phyloP scores from a whole-genome alignment of 2,888 invertebrate genomes.

The Schizotus pectinicornis region DNA sequence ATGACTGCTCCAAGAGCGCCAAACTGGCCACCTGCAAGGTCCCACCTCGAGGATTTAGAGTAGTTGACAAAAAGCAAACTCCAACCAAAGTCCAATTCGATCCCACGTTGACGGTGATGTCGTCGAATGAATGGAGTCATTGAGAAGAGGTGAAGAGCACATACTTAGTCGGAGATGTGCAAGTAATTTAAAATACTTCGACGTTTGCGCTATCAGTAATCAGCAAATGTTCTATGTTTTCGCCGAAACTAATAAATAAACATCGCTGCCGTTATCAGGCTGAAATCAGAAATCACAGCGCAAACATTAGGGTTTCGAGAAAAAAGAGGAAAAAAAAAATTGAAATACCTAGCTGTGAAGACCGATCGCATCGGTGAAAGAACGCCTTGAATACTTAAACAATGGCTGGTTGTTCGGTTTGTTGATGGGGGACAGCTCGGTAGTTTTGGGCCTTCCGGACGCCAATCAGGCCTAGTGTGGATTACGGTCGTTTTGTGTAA shows the following conservation, averaged over 20 bases:
- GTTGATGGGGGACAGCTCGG: conserved; percentile 9
- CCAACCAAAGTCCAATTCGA: background rate
- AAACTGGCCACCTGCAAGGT: no score
- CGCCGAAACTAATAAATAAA: conserved; percentile 16
- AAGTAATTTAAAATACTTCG: no score
- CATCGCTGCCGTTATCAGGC: conserved; percentile 6
- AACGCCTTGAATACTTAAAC: conserved; percentile 17
- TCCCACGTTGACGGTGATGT: background rate
- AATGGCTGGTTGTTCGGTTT: conserved; percentile 12
- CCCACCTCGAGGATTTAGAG: no score
- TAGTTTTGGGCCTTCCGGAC: conserved; percentile 18
- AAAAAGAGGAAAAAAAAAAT: conserved; percentile 1
- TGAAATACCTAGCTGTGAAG: background rate
- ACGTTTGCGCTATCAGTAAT: conserved; percentile 10
- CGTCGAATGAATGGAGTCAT: no score
- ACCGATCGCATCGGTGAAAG: conserved; percentile 1
- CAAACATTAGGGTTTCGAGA: background rate
- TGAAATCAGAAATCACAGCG: conserved; percentile 20
- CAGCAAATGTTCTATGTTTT: conserved; percentile 7
- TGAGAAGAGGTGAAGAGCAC: no score
- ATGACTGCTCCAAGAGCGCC: no score
- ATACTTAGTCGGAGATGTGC: no score
- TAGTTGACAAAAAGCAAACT: background rate
- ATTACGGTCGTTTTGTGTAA: conserved; percentile 23
- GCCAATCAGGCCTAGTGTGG: conserved; percentile 18